These are phyloP conservation scores for Lethenteron reissneri DNA, from an alignment of 2,113 vertebrate genomes.

Conservation along the genomic window DNA sequence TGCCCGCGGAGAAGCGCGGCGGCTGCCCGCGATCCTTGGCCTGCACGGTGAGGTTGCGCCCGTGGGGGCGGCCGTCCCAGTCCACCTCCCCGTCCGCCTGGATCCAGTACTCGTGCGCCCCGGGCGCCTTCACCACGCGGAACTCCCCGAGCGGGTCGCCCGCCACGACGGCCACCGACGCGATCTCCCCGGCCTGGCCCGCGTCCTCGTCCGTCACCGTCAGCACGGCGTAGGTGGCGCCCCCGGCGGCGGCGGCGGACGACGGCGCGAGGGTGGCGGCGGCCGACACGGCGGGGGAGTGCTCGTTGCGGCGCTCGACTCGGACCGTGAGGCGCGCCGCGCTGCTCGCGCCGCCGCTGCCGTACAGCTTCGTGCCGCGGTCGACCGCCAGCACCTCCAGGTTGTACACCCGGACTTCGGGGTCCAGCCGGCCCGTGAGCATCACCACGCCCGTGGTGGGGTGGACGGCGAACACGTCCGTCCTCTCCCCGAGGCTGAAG, in stretches of 20 bases:
- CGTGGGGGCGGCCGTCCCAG: constrained; percentile 46
- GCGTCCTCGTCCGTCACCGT: constrained; percentile 57
- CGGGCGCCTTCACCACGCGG: constrained; percentile 36
- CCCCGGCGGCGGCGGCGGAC: constrained; percentile 24
- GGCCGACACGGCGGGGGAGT: constrained; percentile 42
- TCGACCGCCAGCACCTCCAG: constrained; percentile 85
- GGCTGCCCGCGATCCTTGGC: constrained; percentile 68
- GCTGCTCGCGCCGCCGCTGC: constrained; percentile 89
- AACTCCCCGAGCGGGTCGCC: constrained; percentile 56
- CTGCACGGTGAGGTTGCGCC: constrained; percentile 68
- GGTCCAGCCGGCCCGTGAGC: constrained; percentile 61
- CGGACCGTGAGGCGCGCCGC: constrained; percentile 87
- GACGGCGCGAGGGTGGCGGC: constrained; percentile 36
- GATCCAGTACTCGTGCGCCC: constrained; percentile 51
- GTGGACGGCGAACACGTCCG: constrained; percentile 78
- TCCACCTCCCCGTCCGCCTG: constrained; percentile 40
- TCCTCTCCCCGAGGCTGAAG: constrained; percentile 84
- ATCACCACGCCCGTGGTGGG: constrained; percentile 80
- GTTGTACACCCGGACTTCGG: constrained; percentile 55
- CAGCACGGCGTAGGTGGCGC: constrained; percentile 46
- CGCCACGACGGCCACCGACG: constrained; percentile 50
- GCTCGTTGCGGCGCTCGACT: constrained; percentile 65
- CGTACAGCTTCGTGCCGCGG: constrained; percentile 91
- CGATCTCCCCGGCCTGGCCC: constrained; percentile 68
- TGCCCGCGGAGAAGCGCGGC: constrained; percentile 43